Evolutionary conservation across 2,888 invertebrate species (phyloP).

Genomic region (Lycophotia porphyrea): DNA sequence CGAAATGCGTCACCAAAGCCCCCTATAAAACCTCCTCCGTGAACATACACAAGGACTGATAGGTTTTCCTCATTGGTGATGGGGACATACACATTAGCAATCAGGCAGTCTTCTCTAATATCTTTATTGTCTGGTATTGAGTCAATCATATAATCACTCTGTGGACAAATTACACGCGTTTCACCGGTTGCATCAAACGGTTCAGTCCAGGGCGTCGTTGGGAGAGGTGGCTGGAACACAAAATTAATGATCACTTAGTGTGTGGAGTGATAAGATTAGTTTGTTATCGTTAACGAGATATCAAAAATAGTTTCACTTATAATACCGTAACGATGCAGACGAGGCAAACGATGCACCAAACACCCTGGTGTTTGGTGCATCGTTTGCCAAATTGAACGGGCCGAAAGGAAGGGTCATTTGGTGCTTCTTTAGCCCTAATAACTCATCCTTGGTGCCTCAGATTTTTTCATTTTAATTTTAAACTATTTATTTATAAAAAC

Average conservation of each 20-base stretch:
- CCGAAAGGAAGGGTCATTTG: too few species aligned
- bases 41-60: constrained; percentile 72
- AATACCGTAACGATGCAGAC: too few species aligned
- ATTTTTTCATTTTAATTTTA: too few species aligned
- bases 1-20: constrained; percentile 45
- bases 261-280: neutral
- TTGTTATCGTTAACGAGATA: neutral
- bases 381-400: too few species aligned
- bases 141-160: constrained; percentile 18
- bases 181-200: constrained; percentile 70
- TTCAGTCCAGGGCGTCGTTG: constrained; percentile 63
- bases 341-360: too few species aligned
- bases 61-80: constrained; percentile 71
- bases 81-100: constrained; percentile 81
- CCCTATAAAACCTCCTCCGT: constrained; percentile 72
- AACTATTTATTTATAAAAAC: too few species aligned
- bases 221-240: constrained; percentile 55
- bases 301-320: neutral
- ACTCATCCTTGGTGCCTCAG: too few species aligned
- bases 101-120: constrained; percentile 78
- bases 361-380: too few species aligned
- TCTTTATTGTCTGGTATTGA: neutral
- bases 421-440: too few species aligned
- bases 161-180: constrained; percentile 71
- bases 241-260: neutral